phyloP scores from a whole-genome alignment of 2,797 vertebrate genomes.

The Linurgus olivaceus region DNA sequence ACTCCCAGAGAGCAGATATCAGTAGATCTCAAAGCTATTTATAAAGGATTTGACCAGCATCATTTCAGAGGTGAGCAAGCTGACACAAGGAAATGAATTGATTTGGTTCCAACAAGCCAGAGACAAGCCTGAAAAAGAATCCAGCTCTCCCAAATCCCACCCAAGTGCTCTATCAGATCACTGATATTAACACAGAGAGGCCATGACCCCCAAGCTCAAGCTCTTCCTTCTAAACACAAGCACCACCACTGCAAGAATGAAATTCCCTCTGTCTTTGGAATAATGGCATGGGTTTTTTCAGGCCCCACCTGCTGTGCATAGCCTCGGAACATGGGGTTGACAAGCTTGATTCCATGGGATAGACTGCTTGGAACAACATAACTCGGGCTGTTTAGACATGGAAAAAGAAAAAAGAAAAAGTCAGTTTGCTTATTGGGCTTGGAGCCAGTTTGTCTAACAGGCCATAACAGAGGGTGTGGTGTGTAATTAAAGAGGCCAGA shows the following conservation, averaged over 20 bases:
- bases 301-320: slow-evolving; percentile 91
- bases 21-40: background rate
- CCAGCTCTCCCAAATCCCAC: background rate
- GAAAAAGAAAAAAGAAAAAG: background rate
- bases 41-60: background rate
- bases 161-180: background rate
- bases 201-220: background rate
- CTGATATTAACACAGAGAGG: background rate
- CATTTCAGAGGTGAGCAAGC: background rate
- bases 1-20: background rate
- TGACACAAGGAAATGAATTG: background rate
- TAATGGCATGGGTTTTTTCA: background rate
- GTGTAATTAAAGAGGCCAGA: background rate
- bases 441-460: background rate
- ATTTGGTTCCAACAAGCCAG: background rate
- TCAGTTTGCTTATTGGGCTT: background rate
- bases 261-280: background rate
- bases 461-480: background rate
- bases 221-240: background rate
- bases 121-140: background rate
- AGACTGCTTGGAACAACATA: slow-evolving; percentile 95
- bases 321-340: slow-evolving; percentile 98
- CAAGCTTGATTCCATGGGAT: slow-evolving; percentile 95
- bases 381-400: slow-evolving; percentile 82
- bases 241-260: background rate